These are phyloP conservation scores for Solenopsis fugax DNA, from an alignment of 1,140 invertebrate genomes.

Conservation along the genomic window DNA sequence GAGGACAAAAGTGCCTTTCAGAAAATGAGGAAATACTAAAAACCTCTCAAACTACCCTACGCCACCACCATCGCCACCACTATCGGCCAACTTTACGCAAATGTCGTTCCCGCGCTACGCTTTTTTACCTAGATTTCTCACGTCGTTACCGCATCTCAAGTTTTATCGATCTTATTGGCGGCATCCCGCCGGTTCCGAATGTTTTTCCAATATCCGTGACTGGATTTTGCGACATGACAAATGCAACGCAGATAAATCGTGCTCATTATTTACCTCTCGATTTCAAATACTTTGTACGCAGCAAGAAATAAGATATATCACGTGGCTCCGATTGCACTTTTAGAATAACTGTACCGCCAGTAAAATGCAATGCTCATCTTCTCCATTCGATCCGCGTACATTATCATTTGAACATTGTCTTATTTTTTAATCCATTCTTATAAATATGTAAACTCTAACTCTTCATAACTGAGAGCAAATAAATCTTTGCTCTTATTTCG, in stretches of 20 bases:
- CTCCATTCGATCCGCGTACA: neutral
- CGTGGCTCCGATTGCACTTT: constrained; percentile 8
- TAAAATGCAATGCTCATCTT: constrained; percentile 22
- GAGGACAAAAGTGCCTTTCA: constrained; percentile 67
- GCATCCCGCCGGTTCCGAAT: constrained; percentile 46
- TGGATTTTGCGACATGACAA: constrained; percentile 63
- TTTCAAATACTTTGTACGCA: constrained; percentile 45
- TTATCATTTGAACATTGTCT: constrained; percentile 18
- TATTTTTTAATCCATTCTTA: neutral
- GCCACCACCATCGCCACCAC: neutral
- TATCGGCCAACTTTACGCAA: constrained; percentile 16
- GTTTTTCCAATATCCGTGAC: constrained; percentile 66
- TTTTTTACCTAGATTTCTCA: constrained; percentile 62
- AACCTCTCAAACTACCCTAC: constrained; percentile 18
- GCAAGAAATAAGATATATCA: constrained; percentile 49
- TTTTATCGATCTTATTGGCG: constrained; percentile 61
- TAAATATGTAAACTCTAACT: neutral
- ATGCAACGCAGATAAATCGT: constrained; percentile 57
- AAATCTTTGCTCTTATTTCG: neutral
- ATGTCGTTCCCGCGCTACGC: constrained; percentile 1
- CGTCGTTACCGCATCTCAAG: constrained; percentile 61
- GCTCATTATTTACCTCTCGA: constrained; percentile 53
- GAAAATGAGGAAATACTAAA: constrained; percentile 56
- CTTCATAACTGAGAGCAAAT: neutral
- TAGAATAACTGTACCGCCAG: neutral